Evolutionary conservation across 2,888 invertebrate species (phyloP).

Genomic region (Flabesymbios commensalis): DNA sequence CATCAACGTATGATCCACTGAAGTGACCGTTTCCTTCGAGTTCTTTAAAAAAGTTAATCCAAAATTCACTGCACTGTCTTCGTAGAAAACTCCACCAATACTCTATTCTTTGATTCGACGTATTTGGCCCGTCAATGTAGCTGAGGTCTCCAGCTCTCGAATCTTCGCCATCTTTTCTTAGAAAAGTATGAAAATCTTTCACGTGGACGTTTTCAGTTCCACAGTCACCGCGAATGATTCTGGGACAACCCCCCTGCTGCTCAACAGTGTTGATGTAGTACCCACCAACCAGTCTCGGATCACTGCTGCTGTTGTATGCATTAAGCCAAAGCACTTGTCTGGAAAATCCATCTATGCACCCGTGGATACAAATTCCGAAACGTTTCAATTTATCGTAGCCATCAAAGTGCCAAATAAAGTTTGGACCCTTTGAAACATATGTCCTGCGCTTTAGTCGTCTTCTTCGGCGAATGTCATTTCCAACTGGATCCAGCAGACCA

Average conservation of each 20-base stretch:
- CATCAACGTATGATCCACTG: too few species aligned
- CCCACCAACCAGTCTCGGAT: too few species aligned
- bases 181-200: neutral
- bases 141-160: neutral
- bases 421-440: constrained; percentile 29
- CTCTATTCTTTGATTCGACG: constrained; percentile 3
- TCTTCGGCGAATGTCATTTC: too few species aligned
- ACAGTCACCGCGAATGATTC: neutral
- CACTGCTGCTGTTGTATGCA: constrained; percentile 23
- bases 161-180: neutral
- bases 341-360: constrained; percentile 35
- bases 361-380: constrained; percentile 37
- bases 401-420: constrained; percentile 36
- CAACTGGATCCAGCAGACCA: too few species aligned
- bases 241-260: neutral
- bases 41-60: too few species aligned
- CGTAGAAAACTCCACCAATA: neutral
- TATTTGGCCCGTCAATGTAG: neutral
- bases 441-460: constrained; percentile 22
- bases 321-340: constrained; percentile 35
- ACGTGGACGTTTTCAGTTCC: constrained; percentile 1
- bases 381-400: constrained; percentile 36
- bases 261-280: constrained; percentile 11
- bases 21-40: too few species aligned
- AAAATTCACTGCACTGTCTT: neutral